Evolutionary conservation across 2,888 invertebrate genomes (phyloP), one percentile per base, ranked within the genome.

Genomic region (Omphaloscelis lunosa): DNA sequence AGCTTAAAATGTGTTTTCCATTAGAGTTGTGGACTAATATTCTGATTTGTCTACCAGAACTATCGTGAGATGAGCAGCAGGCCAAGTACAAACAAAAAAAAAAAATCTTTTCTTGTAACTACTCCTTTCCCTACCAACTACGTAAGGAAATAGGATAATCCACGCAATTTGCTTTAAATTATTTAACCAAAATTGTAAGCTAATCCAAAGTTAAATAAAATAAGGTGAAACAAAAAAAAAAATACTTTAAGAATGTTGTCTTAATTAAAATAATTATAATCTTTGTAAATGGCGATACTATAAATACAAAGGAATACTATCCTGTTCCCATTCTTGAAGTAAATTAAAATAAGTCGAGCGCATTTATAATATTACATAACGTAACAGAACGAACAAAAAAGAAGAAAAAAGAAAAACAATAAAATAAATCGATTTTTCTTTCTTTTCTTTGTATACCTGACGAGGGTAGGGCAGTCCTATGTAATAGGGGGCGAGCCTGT

Each of bases 311-410:
- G 23, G 48, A 51, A 51, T n/a, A 66, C 0, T 7, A 27, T 34
- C 7, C 3, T 34, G n/a, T 66, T 65, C 23, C 17, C 5, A 15
- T 59, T 65, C 9, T 12, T 27, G n/a, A 11, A 34, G 6, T 20
- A n/a, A 56, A 45, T 41, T 41, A 59, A 72, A 74, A 73, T 67
- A 68, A 75, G 69, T 27, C n/a, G 45, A 75, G 51, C 62, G 56
- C 75, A 75, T 45, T 41, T 17, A 67, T 39, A 58, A 62, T 45
- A 12, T 45, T 45, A 45, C 45, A 45, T 51, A 48, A 45, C 15
- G 15, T 17, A 48, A 48, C n/a, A n/a, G n/a, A n/a, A n/a, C n/a
- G n/a, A n/a, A n/a, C n/a, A n/a, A n/a, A n/a, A n/a, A n/a, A n/a
- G n/a, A n/a, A n/a, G n/a, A n/a, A n/a, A n/a, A n/a, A n/a, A n/a